Conservation (phyloP, 2,888 invertebrate species). For the Cheilosia grossa region DNA sequence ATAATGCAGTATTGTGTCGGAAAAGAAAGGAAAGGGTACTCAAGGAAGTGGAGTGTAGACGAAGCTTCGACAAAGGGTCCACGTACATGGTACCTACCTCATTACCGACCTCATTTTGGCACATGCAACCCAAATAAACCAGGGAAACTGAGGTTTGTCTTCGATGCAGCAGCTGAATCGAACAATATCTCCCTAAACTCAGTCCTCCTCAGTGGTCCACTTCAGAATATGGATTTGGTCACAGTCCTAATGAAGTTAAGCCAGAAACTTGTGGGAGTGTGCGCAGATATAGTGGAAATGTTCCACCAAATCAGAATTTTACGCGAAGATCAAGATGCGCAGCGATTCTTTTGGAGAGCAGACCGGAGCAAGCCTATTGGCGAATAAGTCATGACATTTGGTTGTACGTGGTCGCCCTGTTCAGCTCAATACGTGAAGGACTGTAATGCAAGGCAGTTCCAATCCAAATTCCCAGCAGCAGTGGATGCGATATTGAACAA, state of each 20-base stretch:
- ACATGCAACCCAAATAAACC: slow-evolving; percentile 76
- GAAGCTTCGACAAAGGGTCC: slow-evolving; percentile 40
- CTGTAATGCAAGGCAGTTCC: slow-evolving; percentile 46
- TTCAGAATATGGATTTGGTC: slow-evolving; percentile 58
- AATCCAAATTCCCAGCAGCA: slow-evolving; percentile 21
- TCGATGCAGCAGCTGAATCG: slow-evolving; percentile 76
- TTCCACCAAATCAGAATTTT: no score
- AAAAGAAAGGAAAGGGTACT: slow-evolving; percentile 72
- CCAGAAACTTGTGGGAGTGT: no score
- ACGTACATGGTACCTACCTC: slow-evolving; percentile 76
- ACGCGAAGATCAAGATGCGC: no score
- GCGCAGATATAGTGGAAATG: no score
- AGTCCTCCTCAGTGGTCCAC: no score
- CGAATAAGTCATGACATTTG: slow-evolving; percentile 69
- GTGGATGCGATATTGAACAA: neutral
- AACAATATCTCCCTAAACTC: slow-evolving; percentile 67
- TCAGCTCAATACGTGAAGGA: slow-evolving; percentile 71
- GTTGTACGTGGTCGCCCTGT: slow-evolving; percentile 69
- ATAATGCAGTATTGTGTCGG: slow-evolving; percentile 60
- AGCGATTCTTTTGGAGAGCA: no score
- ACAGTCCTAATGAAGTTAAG: slow-evolving; percentile 77
- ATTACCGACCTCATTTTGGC: slow-evolving; percentile 73
- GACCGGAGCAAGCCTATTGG: no score
- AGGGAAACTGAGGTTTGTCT: slow-evolving; percentile 76
- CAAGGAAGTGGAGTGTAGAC: slow-evolving; percentile 49